phyloP scores from a whole-genome alignment of 2,113 vertebrate genomes.

The Chaenocephalus aceratus region DNA sequence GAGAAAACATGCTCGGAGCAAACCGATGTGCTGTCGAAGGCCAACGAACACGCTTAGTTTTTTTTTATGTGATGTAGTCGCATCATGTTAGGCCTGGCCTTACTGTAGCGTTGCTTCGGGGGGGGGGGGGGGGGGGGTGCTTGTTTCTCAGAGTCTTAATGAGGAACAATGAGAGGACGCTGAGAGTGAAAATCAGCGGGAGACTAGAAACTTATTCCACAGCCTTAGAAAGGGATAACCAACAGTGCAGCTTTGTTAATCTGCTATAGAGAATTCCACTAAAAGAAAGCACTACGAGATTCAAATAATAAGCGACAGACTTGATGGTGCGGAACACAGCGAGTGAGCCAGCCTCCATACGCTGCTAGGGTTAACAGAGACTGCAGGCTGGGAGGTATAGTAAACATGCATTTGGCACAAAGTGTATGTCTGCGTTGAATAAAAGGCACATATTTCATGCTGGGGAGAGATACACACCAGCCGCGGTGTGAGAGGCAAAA shows the following conservation, averaged over 20 bases:
- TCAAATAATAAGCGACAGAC: constrained; percentile 14
- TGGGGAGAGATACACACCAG: constrained; percentile 6
- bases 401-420: constrained; percentile 49
- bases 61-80: constrained; percentile 25
- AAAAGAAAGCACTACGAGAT: constrained; percentile 32
- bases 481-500: neutral
- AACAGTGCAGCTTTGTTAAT: constrained; percentile 56
- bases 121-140: constrained; percentile 52
- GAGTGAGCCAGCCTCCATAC: constrained; percentile 24
- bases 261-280: constrained; percentile 40
- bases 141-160: constrained; percentile 76
- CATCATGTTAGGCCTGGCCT: constrained; percentile 41
- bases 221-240: constrained; percentile 51
- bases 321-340: constrained; percentile 10
- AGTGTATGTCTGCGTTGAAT: neutral
- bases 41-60: constrained; percentile 29
- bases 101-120: constrained; percentile 48
- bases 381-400: constrained; percentile 30
- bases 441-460: constrained; percentile 12
- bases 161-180: constrained; percentile 75
- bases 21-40: constrained; percentile 42
- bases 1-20: constrained; percentile 43
- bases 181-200: constrained; percentile 72
- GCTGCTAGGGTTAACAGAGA: constrained; percentile 11
- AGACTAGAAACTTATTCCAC: constrained; percentile 56